These are phyloP conservation scores for Nebria ingens DNA, from an alignment of 1,140 invertebrate genomes.

Conservation along the genomic window DNA sequence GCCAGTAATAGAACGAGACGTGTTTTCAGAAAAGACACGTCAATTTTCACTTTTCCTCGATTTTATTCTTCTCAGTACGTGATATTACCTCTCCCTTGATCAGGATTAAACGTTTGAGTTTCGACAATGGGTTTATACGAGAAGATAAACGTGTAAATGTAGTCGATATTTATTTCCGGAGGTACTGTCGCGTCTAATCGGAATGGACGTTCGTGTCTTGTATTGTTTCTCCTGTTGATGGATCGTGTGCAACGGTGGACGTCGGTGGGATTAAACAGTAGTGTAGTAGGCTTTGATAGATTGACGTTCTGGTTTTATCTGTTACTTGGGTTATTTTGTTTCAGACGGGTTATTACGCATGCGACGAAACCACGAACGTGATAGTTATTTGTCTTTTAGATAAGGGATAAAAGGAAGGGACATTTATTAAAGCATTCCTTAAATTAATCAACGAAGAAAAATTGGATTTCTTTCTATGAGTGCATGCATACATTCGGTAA, in stretches of 20 bases:
- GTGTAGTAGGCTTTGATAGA: background rate
- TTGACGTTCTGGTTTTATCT: constrained; percentile 6
- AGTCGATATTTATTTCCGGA: too few relatives aligned
- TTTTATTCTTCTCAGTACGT: background rate
- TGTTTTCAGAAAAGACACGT: background rate
- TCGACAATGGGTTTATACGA: too few relatives aligned
- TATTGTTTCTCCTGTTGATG: background rate
- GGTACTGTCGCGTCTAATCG: too few relatives aligned
- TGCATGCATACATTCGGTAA: too few relatives aligned
- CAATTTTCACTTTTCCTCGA: background rate
- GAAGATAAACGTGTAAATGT: too few relatives aligned
- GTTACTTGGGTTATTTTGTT: background rate
- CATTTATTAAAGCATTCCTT: too few relatives aligned
- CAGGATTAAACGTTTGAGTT: too few relatives aligned
- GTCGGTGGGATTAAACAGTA: background rate
- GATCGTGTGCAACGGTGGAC: background rate
- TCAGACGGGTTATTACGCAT: background rate
- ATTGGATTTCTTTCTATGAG: too few relatives aligned
- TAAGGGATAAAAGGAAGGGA: too few relatives aligned
- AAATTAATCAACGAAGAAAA: too few relatives aligned
- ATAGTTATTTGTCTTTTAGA: background rate
- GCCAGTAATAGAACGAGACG: background rate
- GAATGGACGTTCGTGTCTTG: background rate
- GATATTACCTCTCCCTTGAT: background rate
- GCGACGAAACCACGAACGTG: background rate